Base-by-base conservation (phyloP, 2,888 invertebrate species). In the Drosophila gaucha region DNA sequence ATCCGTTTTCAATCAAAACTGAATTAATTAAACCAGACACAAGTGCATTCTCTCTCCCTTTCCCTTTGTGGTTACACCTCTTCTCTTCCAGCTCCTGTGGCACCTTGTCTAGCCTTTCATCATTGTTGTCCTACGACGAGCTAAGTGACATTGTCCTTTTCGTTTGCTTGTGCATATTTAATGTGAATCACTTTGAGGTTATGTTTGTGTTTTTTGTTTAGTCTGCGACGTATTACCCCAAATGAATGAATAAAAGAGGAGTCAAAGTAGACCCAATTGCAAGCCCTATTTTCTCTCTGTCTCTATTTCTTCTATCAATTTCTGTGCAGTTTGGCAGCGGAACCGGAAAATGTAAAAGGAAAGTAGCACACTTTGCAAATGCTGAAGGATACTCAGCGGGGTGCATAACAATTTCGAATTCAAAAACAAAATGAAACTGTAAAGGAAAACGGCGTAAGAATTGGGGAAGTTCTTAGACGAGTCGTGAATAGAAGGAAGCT, bases 1-100 rank as follows among this genome's bases (percentile, higher is more conserved):
- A 60, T 65, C 44, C 55, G 41, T 46, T 60, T 78, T 46, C 36
- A 75, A 75, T 78, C 75, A 75, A 24, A 64, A 28, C 66, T 65
- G 74, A 76, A 80, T 86, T 84, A 85, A 84, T 84, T 79, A 78
- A 68, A 33, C 52, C 63, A 52, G 70, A 50, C 54, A 60, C 57
- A 77, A 67, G 62, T 77, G 78, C 70, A 76, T 56, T 58, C 33
- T 44, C 50, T 52, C 46, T n/a, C 16, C 44, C 31, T 12, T 12
- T 36, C 9, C 6, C 9, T 51, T 35, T 49, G 47, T 18, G 22
- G 36, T 33, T 6, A 16, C 18, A 16, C 20, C 28, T 3, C 28
- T 28, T 28, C 6, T 6, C 31, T n/a, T n/a, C n/a, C n/a, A n/a
- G 6, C 10, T 28, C 14, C 41, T 16, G 8, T 18, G 10, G 6